Evolutionary conservation across 2,888 invertebrate species (phyloP), one percentile per base, ranked within the genome.

Genomic region (Yponomeuta evonymella): DNA sequence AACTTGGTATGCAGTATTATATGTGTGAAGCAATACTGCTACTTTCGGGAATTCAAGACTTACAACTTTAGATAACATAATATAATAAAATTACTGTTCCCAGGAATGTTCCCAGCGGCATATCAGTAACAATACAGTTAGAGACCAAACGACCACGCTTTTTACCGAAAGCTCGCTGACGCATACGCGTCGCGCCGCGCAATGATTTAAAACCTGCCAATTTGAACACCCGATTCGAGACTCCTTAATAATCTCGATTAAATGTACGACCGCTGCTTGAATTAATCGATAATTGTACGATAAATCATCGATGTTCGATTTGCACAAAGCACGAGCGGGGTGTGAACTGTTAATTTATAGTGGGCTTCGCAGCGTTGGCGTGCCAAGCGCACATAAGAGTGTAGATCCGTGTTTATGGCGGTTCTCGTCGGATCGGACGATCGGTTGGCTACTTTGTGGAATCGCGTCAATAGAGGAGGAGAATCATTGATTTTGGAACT

Each of bases 211-310:
- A 73, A 74, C 75, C 81, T 79, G 82, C 82, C 84, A 79, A 76
- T 79, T 79, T 79, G 75, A 79, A 78, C 83, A 83, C 81, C 83
- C 79, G 81, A 79, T 78, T 77, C 80, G 77, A 79, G 77, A 78
- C 79, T 83, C 83, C 81, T 89, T 85, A 87, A 86, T 89, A 89
- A 89, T 88, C 83, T 84, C 85, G 87, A 86, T 87, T 86, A 88
- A 89, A 91, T 83, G 89, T 89, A 90, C 89, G 88, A 87, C 79
- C 85, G 90, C 91, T 90, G 91, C 91, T 91, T 92, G 92, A 90
- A 92, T 92, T 92, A 91, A 92, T 91, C 92, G 92, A 87, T 92
- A 92, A 92, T 91, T 90, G 91, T 89, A 86, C 85, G 36, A 90
- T 92, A 92, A 91, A 91, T 92, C 92, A 92, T 89, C 87, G 85